These are phyloP conservation scores for Apogon hyalosoma DNA, from an alignment of 2,797 vertebrate species.

Conservation along the genomic window DNA sequence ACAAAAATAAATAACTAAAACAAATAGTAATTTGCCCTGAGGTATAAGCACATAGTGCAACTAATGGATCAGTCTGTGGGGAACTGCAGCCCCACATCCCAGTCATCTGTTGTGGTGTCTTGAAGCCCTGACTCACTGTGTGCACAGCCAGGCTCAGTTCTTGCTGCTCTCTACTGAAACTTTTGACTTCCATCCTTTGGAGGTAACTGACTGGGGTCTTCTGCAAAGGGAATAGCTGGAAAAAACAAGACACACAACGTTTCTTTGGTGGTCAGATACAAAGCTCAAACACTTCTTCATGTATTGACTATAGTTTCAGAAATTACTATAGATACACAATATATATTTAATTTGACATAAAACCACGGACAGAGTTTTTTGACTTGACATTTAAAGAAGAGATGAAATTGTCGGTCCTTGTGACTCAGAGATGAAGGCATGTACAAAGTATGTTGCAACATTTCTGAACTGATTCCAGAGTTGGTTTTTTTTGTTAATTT, in stretches of 20 bases:
- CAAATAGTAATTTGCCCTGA: constrained; percentile 66
- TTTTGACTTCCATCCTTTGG: constrained; percentile 81
- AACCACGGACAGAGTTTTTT: too few relatives aligned
- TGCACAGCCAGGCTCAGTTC: constrained; percentile 25
- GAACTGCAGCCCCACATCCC: constrained; percentile 8
- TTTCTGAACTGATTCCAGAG: too few relatives aligned
- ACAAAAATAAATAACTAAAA: constrained; percentile 48
- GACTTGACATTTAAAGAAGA: too few relatives aligned
- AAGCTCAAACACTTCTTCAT: too few relatives aligned
- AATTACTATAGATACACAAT: too few relatives aligned
- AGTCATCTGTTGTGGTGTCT: constrained; percentile 24
- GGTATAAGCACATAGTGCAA: constrained; percentile 53
- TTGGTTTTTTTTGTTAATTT: too few relatives aligned
- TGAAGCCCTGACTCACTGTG: constrained; percentile 35
- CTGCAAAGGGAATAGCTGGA: constrained; percentile 85
- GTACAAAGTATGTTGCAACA: too few relatives aligned
- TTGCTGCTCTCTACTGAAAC: constrained; percentile 74
- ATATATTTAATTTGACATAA: too few relatives aligned
- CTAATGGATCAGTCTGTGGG: constrained; percentile 35
- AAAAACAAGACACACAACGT: constrained; percentile 22
- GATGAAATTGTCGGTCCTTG: too few relatives aligned
- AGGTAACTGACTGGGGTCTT: constrained; percentile 88
- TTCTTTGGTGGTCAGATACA: not conserved
- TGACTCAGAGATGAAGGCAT: too few relatives aligned
- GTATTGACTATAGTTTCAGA: too few relatives aligned